These are phyloP conservation scores for Nothobranchius furzeri DNA, from an alignment of 2,113 vertebrate species.

Conservation along the genomic window DNA sequence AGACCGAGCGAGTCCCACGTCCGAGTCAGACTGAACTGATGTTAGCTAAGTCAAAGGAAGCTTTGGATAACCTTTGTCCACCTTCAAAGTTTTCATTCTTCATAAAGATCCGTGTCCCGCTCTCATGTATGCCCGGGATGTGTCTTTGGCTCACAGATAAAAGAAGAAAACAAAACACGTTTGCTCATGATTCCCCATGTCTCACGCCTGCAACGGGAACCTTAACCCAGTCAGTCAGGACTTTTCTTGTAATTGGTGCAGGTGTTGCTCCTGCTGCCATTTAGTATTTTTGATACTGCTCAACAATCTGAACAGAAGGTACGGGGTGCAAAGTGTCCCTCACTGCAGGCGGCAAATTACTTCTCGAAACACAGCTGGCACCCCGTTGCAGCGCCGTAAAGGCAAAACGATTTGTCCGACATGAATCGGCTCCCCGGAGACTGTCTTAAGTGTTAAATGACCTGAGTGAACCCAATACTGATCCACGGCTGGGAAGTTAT, in stretches of 20 bases:
- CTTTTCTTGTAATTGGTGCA: constrained; percentile 69
- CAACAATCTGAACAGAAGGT: constrained; percentile 46
- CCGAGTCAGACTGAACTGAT: too few relatives aligned
- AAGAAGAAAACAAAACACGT: constrained; percentile 6
- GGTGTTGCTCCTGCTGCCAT: constrained; percentile 54
- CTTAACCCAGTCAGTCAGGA: constrained; percentile 43
- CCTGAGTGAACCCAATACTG: constrained; percentile 76
- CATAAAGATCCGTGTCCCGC: constrained; percentile 40
- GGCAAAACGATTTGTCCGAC: constrained; percentile 79
- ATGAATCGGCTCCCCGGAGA: constrained; percentile 73
- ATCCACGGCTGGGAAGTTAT: constrained; percentile 71
- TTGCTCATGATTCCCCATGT: constrained; percentile 54
- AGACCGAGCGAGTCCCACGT: too few relatives aligned
- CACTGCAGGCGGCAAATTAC: constrained; percentile 74
- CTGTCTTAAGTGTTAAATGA: constrained; percentile 79
- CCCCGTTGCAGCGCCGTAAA: constrained; percentile 53
- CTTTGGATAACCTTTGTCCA: constrained; percentile 31
- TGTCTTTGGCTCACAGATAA: constrained; percentile 22
- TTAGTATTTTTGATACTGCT: constrained; percentile 55
- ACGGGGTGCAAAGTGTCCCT: constrained; percentile 62
- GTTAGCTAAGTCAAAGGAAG: too few relatives aligned
- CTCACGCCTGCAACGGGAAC: constrained; percentile 37
- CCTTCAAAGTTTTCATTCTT: constrained; percentile 50
- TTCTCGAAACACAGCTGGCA: constrained; percentile 68
- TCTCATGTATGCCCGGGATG: constrained; percentile 31